phyloP scores from a whole-genome alignment of 2,888 invertebrate species.

The Leucophenga maculata region DNA sequence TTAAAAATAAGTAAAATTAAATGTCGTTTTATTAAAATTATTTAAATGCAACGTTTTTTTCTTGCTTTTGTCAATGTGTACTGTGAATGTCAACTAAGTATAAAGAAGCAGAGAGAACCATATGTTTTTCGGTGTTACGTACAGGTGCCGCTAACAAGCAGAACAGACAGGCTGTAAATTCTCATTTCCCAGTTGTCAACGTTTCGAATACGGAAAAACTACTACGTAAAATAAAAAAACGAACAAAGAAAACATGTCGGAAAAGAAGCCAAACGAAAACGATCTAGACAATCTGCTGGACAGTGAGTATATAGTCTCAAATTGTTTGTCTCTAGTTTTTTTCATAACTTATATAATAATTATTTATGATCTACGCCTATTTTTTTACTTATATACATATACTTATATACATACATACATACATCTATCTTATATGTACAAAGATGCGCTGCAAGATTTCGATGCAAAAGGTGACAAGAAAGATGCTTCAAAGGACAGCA shows the following conservation, averaged over 20 bases:
- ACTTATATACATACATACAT: constrained; percentile 32
- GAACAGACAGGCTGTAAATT: too few relatives aligned
- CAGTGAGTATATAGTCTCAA: constrained; percentile 74
- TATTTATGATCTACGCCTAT: constrained; percentile 20
- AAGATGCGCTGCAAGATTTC: constrained; percentile 80
- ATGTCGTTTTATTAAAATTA: too few relatives aligned
- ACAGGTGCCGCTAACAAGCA: too few relatives aligned
- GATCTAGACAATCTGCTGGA: constrained; percentile 84
- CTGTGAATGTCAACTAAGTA: too few relatives aligned
- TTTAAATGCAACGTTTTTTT: too few relatives aligned
- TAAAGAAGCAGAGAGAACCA: too few relatives aligned
- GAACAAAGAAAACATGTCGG: constrained; percentile 52
- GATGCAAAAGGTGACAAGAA: constrained; percentile 60
- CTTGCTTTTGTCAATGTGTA: too few relatives aligned
- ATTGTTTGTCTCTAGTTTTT: neutral
- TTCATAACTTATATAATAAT: constrained; percentile 52
- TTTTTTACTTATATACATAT: constrained; percentile 37
- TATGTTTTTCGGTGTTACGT: too few relatives aligned
- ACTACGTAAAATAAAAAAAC: constrained; percentile 20
- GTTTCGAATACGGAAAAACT: too few relatives aligned
- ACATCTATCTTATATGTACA: constrained; percentile 41
- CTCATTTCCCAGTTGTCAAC: too few relatives aligned
- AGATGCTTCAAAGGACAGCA: constrained; percentile 47
- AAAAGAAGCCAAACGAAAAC: constrained; percentile 73
- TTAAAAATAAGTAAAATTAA: too few relatives aligned